Evolutionary conservation across 2,113 vertebrate species (phyloP), one percentile per base, ranked within the genome.

Genomic region (Acrocephalus kingi): DNA sequence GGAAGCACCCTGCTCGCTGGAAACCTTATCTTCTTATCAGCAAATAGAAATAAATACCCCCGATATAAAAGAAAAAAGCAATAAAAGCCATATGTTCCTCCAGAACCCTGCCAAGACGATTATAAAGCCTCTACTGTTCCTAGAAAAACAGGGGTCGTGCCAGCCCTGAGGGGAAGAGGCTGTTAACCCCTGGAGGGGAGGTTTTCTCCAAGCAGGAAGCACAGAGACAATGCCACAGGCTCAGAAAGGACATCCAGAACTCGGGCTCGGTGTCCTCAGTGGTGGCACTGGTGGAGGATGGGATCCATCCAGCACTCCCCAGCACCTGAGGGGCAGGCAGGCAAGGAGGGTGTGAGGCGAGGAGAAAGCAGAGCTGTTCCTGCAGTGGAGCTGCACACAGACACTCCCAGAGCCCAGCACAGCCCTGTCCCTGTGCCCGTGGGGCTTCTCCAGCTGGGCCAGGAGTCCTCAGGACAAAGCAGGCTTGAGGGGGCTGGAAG

Each of bases 81-180:
- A 95, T 79, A 85, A 87, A 95, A 95, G 69, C 89, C 93, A 92
- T 86, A 95, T 94, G 96, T 87, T 86, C 37, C 61, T 82, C 69
- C 66, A 45, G 48, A 69, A 71, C 83, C 54, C 81, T 93, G 95
- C 87, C 89, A 94, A 92, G 63, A 58, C 0, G 0, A 69, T 94
- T 94, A 95, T 94, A 91, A 95, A 83, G 93, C 52, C 62, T 83
- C 84, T 66, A 89, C 93, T 97, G 94, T 96, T 97, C 93, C 91
- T 96, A 41, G 22, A 95, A 90, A 91, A 95, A 52, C 66, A 83
- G n/a, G 41, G 84, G 66, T 77, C 0, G 2, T 85, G 94, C 84
- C 95, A 96, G 74, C 37, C 3, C 0, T 1, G 7, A 54, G 71
- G 25, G 77, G 54, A 85, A 88, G 75, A 89, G 56, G 43, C 51